Percentiles rank a stretch among this genome's conserved stretches.
phyloP scores from a whole-genome alignment of 2,888 invertebrate genomes.

The Watsonalla cultraria region DNA sequence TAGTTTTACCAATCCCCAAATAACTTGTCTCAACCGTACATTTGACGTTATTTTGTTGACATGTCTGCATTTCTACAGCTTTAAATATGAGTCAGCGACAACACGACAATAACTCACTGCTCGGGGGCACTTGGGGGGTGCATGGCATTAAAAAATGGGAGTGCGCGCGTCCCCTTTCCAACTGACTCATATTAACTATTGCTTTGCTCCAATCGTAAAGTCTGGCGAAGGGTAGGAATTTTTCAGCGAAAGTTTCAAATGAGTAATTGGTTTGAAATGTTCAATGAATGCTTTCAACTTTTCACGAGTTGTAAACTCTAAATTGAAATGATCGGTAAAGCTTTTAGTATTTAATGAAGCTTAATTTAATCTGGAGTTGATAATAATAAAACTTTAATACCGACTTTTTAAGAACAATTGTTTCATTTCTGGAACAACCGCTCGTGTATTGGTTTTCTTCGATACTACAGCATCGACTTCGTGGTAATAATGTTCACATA shows the following conservation, averaged over 20 bases:
- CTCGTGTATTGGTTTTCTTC: too few relatives aligned
- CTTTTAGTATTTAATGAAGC: too few relatives aligned
- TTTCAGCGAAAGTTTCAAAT: background rate
- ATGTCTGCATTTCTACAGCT: background rate
- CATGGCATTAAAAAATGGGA: slow-evolving; percentile 15
- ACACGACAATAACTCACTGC: background rate
- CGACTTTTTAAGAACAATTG: too few relatives aligned
- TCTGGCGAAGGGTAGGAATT: background rate
- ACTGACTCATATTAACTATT: slow-evolving; percentile 27
- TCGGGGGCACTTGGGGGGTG: slow-evolving; percentile 7
- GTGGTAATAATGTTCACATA: too few relatives aligned
- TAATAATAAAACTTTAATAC: too few relatives aligned
- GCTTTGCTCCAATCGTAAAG: background rate
- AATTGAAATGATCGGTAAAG: too few relatives aligned
- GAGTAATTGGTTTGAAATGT: background rate
- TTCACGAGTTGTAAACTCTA: background rate
- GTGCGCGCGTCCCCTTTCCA: slow-evolving; percentile 28
- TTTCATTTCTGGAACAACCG: too few relatives aligned
- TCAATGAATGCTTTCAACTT: background rate
- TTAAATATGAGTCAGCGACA: slow-evolving; percentile 6
- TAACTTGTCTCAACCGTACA: background rate
- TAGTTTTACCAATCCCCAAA: too few relatives aligned
- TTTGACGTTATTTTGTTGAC: background rate
- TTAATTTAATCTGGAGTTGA: too few relatives aligned
- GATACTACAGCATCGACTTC: too few relatives aligned